Conservation (phyloP, 1,140 invertebrate genomes). For the Gryon sp. region DNA sequence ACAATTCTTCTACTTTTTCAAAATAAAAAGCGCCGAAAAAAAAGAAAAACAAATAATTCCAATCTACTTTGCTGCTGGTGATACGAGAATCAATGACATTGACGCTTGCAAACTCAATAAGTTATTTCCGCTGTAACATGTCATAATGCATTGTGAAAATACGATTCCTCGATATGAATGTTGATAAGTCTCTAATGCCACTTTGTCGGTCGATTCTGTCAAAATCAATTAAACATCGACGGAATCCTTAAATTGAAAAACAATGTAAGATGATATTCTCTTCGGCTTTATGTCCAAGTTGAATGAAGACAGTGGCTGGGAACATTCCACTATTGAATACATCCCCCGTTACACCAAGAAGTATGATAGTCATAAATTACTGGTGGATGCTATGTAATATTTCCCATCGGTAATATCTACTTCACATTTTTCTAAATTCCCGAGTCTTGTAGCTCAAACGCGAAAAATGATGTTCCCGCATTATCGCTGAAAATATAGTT, state of each 20-base stretch:
- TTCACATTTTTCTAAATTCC: slow-evolving; percentile 59
- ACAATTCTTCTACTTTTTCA: slow-evolving; percentile 19
- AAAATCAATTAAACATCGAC: slow-evolving; percentile 14
- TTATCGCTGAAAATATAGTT: slow-evolving; percentile 44
- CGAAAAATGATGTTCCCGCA: slow-evolving; percentile 50
- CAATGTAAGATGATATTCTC: slow-evolving; percentile 17
- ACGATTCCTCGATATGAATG: too few relatives aligned
- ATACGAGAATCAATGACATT: slow-evolving; percentile 37
- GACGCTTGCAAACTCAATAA: slow-evolving; percentile 24
- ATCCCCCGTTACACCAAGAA: slow-evolving; percentile 56
- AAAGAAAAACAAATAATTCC: slow-evolving; percentile 5
- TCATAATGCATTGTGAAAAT: too few relatives aligned
- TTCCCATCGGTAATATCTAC: slow-evolving; percentile 64
- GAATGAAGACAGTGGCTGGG: slow-evolving; percentile 59
- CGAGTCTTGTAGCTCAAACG: slow-evolving; percentile 46
- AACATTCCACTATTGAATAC: slow-evolving; percentile 59
- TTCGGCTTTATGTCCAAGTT: slow-evolving; percentile 20
- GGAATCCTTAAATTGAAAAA: slow-evolving; percentile 21
- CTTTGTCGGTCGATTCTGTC: not conserved
- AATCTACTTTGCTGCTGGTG: not conserved
- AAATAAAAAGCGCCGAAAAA: slow-evolving; percentile 50
- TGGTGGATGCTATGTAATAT: slow-evolving; percentile 56
- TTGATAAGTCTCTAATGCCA: not conserved
- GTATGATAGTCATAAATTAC: slow-evolving; percentile 64
- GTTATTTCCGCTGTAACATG: slow-evolving; percentile 7